Percentiles rank a stretch among this genome's conserved stretches.
phyloP scores from a whole-genome alignment of 2,797 vertebrate species.

The Cephalopachus bancanus region DNA sequence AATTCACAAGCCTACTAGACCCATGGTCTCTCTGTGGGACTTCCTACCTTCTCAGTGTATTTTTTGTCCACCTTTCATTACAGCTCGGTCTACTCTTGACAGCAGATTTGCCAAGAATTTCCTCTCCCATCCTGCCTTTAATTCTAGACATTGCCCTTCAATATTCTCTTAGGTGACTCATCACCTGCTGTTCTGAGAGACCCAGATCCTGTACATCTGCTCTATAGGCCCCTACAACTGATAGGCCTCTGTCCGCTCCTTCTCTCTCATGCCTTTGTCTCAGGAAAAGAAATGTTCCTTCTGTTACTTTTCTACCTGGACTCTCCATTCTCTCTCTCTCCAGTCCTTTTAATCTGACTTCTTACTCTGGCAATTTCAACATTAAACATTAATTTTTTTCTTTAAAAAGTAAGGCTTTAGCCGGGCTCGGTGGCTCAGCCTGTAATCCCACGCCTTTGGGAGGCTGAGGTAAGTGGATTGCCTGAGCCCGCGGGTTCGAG shows the following conservation, averaged over 20 bases:
- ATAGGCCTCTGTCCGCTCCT: no score
- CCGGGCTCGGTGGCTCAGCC: no score
- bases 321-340: neutral
- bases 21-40: fast-evolving
- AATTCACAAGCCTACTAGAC: no score
- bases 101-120: neutral
- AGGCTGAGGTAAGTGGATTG: no score
- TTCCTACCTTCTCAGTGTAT: fast-evolving
- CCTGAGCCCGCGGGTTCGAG: no score
- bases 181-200: neutral
- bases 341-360: neutral
- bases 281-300: neutral
- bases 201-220: neutral
- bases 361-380: neutral
- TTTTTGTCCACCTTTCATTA: neutral
- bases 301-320: neutral
- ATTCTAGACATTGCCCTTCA: neutral
- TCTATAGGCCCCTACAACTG: fast-evolving
- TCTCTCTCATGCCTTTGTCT: neutral
- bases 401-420: neutral
- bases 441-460: no score
- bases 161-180: neutral
- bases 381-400: neutral
- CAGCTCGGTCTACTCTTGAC: neutral
- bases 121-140: neutral